Evolutionary conservation across 1,140 invertebrate genomes (phyloP).

Genomic region (Platorchestia sp.): DNA sequence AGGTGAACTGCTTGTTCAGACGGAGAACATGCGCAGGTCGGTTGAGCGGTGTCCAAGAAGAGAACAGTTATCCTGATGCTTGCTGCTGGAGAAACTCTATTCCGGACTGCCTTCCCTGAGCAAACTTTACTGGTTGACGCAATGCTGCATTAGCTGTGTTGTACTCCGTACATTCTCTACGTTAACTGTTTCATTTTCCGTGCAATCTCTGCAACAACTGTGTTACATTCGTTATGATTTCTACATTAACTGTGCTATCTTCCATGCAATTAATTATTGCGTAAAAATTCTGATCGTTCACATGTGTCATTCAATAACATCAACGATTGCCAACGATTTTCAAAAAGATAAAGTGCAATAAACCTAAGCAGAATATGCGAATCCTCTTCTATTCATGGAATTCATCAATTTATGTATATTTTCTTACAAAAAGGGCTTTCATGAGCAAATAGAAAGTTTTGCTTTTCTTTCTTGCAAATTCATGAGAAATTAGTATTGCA

Average conservation of each 20-base stretch:
- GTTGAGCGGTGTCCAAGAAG: background rate
- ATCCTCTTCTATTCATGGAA: background rate
- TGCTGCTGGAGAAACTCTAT: background rate
- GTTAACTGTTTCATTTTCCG: background rate
- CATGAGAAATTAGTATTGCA: background rate
- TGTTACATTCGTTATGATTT: background rate
- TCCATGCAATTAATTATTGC: background rate
- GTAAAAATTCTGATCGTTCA: background rate
- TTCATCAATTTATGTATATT: background rate
- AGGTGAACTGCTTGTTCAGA: conserved; percentile 7
- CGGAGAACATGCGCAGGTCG: background rate
- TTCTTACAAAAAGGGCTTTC: background rate
- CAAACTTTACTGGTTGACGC: background rate
- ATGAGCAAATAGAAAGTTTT: background rate
- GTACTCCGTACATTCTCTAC: background rate
- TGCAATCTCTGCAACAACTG: background rate
- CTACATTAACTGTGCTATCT: background rate
- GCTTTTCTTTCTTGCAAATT: background rate
- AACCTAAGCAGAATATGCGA: background rate
- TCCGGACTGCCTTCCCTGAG: background rate
- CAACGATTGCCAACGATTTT: background rate
- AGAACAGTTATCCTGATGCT: background rate
- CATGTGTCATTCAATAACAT: background rate
- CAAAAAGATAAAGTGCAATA: background rate
- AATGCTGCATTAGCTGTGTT: background rate